Base-by-base conservation (phyloP, 2,113 vertebrate species). In the Brienomyrus brachyistius region DNA sequence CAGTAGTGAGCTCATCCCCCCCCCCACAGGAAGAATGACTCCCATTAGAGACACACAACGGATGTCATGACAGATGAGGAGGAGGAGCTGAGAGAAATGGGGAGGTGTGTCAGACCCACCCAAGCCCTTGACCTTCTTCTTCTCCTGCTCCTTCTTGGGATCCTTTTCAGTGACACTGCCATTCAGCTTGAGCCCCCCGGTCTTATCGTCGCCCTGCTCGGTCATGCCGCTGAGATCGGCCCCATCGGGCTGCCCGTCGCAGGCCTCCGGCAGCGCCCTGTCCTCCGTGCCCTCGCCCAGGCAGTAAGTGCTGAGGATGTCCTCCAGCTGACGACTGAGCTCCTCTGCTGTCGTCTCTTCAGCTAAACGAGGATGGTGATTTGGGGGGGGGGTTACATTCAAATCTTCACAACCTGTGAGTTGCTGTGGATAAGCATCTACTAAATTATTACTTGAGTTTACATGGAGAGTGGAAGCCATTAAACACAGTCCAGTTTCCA, bases 221-320 rank as follows among this genome's bases (percentile, higher is more conserved):
- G 91, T 88, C 90, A 95, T 84, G 1, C 97, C 97, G 0, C 98
- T 98, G 83, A 97, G 94, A 91, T 97, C 96, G 0, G 95, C 95
- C 85, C 94, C 91, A 0, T 95, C 97, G 2, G 95, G 95, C 77
- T 97, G 97, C 4, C 97, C 97, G 1, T 97, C 98, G 77, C 95
- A 92, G 0, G 96, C 96, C 91, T 96, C 96, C 0, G 91, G 2
- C 2, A 94, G 92, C 77, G 97, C 95, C 0, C 96, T 91, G 45
- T 95, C 93, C 1, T 94, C 92, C 0, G 92, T 91, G 0, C 93
- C 94, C 87, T 91, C 96, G 91, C 96, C 97, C 91, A 96, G 93
- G 13, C 98, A 99, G 94, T 99, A 99, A 0, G 97, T 99, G 94
- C 93, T 99, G 62, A 99, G 92, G 94, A 99, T 99, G 92, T 99